Conservation (phyloP, 1,140 invertebrate species). For the Sitobion miscanthi region DNA sequence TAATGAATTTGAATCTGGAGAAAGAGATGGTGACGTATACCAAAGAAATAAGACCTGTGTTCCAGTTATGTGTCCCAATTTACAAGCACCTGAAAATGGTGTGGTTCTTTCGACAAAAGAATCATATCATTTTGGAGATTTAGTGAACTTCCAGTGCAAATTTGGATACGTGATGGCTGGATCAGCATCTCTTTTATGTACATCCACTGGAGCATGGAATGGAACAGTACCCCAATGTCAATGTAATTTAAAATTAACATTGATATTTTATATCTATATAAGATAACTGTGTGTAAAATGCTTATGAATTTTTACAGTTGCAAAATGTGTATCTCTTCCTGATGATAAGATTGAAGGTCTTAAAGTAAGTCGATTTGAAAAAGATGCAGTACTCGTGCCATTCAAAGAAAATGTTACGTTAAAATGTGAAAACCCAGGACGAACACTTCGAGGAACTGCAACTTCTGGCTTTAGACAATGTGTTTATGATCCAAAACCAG, state of each 20-base stretch:
- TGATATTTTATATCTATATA: constrained; percentile 37
- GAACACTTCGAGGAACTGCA: constrained; percentile 78
- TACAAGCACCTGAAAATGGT: constrained; percentile 87
- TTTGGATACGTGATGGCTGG: constrained; percentile 94
- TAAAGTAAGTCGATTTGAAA: constrained; percentile 75
- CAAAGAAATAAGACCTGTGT: constrained; percentile 96
- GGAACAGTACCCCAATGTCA: constrained; percentile 90
- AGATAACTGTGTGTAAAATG: not conserved
- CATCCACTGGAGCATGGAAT: constrained; percentile 91
- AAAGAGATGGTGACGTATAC: constrained; percentile 85
- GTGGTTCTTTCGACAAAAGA: constrained; percentile 81
- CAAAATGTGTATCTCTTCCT: constrained; percentile 86
- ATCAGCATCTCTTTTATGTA: constrained; percentile 82
- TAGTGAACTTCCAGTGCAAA: constrained; percentile 90
- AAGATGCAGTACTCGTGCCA: constrained; percentile 81
- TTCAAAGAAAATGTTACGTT: constrained; percentile 91
- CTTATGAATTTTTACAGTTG: constrained; percentile 69
- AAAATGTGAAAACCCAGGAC: constrained; percentile 78
- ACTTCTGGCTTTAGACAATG: constrained; percentile 88
- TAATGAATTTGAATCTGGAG: constrained; percentile 82
- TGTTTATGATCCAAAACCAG: constrained; percentile 91
- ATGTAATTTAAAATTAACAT: constrained; percentile 69
- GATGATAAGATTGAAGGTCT: constrained; percentile 88
- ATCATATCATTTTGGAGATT: constrained; percentile 80
- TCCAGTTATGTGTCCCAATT: constrained; percentile 83